Evolutionary conservation across 2,797 vertebrate species (phyloP).

Genomic region (Tragelaphus oryx): DNA sequence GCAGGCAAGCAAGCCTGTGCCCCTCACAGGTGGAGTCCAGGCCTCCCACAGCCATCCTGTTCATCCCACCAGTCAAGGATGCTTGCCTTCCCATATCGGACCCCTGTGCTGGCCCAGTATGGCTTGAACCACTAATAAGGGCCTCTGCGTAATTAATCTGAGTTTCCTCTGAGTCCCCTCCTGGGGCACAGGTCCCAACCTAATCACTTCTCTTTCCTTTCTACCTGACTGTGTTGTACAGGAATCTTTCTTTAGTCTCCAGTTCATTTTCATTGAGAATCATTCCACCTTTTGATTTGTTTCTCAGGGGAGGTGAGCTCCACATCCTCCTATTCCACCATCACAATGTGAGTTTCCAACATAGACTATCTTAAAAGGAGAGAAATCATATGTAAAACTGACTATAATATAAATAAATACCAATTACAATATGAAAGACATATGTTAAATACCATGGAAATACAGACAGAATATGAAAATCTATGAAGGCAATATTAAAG

Average conservation of each 20-base stretch:
- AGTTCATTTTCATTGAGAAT: background rate
- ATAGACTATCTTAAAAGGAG: background rate
- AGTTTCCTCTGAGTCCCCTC: background rate
- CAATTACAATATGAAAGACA: background rate
- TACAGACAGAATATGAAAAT: background rate
- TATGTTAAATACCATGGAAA: background rate
- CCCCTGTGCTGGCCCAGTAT: background rate
- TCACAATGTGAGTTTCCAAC: background rate
- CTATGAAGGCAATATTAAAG: background rate
- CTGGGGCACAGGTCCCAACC: accelerated
- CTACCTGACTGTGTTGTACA: background rate
- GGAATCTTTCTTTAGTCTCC: background rate
- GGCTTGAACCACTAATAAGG: background rate
- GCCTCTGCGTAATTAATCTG: background rate
- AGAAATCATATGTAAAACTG: background rate
- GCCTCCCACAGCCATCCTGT: background rate
- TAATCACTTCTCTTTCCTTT: background rate
- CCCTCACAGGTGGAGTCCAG: background rate
- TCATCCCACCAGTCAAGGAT: background rate
- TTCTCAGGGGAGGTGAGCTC: background rate
- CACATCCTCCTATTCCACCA: background rate
- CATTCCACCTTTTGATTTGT: background rate
- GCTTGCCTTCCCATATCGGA: background rate
- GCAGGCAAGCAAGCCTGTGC: background rate
- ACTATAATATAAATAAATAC: background rate